These are phyloP conservation scores for Syrmaticus mikado DNA, from an alignment of 2,113 vertebrate genomes.

Conservation along the genomic window DNA sequence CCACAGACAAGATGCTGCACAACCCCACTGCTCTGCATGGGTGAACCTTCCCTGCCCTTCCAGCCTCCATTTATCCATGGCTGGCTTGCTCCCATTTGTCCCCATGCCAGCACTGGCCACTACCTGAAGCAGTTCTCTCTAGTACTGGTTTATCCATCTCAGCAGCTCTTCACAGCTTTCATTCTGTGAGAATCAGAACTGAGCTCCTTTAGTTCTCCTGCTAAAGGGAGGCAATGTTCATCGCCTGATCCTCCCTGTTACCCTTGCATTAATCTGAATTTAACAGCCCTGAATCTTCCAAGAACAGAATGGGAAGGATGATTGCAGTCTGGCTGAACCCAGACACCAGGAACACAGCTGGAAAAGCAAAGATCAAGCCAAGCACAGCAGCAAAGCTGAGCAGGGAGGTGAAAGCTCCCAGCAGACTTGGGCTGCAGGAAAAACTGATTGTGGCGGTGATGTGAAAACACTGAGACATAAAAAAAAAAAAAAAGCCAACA, in stretches of 20 bases:
- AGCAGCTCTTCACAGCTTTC: background rate
- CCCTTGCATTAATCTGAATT: background rate
- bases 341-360: background rate
- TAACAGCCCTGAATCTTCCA: background rate
- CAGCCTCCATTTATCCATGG: constrained; percentile 22
- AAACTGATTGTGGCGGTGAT: background rate
- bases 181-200: fast-evolving
- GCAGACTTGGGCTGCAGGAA: background rate
- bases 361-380: background rate
- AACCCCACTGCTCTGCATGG: background rate
- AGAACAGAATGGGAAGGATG: background rate
- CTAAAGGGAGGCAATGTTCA: background rate
- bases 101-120: background rate
- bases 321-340: background rate
- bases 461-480: background rate
- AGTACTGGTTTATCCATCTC: background rate
- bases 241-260: background rate
- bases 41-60: constrained; percentile 14
- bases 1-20: constrained; percentile 18
- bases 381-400: fast-evolving
- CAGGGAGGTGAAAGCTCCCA: background rate
- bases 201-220: background rate
- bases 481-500: background rate
- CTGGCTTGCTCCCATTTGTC: constrained; percentile 26
- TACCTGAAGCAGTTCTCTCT: background rate